phyloP scores from a whole-genome alignment of 2,797 vertebrate genomes.

The Pyrocephalus nanus region DNA sequence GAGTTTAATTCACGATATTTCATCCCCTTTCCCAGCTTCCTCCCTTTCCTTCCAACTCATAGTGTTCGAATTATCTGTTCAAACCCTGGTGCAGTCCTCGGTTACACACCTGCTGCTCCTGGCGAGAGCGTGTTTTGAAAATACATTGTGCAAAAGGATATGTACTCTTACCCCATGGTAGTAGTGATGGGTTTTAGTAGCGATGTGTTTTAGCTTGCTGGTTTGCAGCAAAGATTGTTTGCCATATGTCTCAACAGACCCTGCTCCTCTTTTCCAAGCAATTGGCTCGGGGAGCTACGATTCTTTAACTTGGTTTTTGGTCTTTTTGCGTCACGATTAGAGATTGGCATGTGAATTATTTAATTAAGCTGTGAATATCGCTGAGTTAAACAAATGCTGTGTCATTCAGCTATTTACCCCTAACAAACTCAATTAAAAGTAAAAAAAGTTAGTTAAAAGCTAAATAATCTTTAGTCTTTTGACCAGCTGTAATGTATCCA shows the following conservation, averaged over 20 bases:
- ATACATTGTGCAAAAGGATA: not conserved
- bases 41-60: not conserved
- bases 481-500: not conserved
- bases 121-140: not conserved
- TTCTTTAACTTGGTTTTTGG: not conserved
- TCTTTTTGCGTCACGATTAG: not conserved
- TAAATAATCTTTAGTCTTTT: not conserved
- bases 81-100: not conserved
- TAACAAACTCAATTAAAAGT: not conserved
- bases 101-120: not conserved
- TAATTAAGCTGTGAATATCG: not conserved
- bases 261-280: not conserved
- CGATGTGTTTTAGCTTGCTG: not conserved
- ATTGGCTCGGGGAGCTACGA: not conserved
- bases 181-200: not conserved
- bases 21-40: not conserved
- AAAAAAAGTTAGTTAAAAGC: not conserved
- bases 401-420: not conserved
- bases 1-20: not conserved
- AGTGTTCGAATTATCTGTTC: not conserved
- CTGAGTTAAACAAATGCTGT: not conserved
- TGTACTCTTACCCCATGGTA: not conserved
- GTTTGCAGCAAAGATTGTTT: not conserved
- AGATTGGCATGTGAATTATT: not conserved
- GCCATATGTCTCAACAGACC: not conserved